A percentile compares a stretch with the other conserved stretches of the same genome.
These are phyloP conservation scores for Lissocephala sabroskyi DNA, from an alignment of 2,888 invertebrate species.

Conservation along the genomic window DNA sequence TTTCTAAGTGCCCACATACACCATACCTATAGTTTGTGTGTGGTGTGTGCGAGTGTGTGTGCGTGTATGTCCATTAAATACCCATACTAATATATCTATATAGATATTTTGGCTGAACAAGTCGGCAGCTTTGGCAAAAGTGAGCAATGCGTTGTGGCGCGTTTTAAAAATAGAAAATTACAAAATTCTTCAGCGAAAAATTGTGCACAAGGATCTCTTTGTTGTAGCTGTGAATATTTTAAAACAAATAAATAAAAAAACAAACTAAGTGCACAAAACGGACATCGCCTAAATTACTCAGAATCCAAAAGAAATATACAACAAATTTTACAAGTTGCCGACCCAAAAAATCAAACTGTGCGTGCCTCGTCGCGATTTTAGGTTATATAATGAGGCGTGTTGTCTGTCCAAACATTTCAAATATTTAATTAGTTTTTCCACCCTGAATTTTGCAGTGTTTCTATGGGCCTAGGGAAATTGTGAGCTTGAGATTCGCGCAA, in stretches of 20 bases:
- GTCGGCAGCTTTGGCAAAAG: constrained; percentile 59
- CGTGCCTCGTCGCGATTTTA: constrained; percentile 6
- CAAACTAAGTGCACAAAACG: not conserved
- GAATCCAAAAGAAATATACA: too few species aligned
- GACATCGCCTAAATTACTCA: too few species aligned
- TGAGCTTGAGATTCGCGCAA: constrained; percentile 22
- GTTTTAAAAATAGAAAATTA: constrained; percentile 59
- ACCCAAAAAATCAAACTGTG: too few species aligned
- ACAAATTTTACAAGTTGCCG: too few species aligned
- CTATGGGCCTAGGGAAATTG: constrained; percentile 44
- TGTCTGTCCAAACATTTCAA: constrained; percentile 14
- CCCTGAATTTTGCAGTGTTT: constrained; percentile 52
- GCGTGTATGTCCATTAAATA: constrained; percentile 22
- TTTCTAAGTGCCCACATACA: constrained; percentile 32
- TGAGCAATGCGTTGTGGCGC: constrained; percentile 61
- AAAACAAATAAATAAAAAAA: not conserved
- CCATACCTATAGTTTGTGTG: not conserved
- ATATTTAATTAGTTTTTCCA: constrained; percentile 18
- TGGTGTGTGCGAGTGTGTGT: too few species aligned
- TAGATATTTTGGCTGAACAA: constrained; percentile 39
- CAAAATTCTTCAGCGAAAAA: constrained; percentile 53
- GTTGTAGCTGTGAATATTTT: not conserved
- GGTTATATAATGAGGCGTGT: constrained; percentile 56
- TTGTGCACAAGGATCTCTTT: constrained; percentile 38
- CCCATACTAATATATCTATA: constrained; percentile 34